Evolutionary conservation across 2,888 invertebrate species (phyloP).

Genomic region (Pollenia angustigena): DNA sequence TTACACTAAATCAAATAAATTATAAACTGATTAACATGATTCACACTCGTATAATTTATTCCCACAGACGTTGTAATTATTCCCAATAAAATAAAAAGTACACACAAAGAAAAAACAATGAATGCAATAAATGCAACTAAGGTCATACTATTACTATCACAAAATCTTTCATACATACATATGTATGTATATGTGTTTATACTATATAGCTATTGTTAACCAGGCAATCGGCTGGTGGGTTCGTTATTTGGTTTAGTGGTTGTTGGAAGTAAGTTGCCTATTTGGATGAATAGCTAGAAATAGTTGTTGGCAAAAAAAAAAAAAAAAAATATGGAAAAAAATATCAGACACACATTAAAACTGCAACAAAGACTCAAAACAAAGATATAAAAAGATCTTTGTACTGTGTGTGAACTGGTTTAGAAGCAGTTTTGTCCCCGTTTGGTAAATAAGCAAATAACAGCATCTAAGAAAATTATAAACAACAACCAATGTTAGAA

Average conservation of each 20-base stretch:
- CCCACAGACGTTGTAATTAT: constrained; percentile 67
- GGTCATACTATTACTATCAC: constrained; percentile 34
- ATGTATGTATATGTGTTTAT: not conserved
- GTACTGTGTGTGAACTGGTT: constrained; percentile 73
- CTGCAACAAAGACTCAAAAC: constrained; percentile 44
- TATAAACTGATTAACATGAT: constrained; percentile 62
- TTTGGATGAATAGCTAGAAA: constrained; percentile 52
- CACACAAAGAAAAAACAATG: constrained; percentile 42
- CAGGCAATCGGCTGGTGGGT: constrained; percentile 20
- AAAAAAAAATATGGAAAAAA: constrained; percentile 13
- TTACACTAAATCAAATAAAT: not conserved
- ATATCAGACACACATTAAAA: constrained; percentile 33
- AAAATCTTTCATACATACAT: not conserved
- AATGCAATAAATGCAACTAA: constrained; percentile 40
- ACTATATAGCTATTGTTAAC: not conserved
- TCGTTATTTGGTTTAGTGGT: constrained; percentile 12
- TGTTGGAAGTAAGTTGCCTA: constrained; percentile 36
- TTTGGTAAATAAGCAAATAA: constrained; percentile 70
- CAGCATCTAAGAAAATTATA: constrained; percentile 67
- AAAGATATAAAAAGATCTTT: constrained; percentile 66
- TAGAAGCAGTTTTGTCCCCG: constrained; percentile 71
- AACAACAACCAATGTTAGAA: constrained; percentile 42
- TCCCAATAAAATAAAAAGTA: constrained; percentile 42
- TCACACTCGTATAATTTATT: constrained; percentile 61
- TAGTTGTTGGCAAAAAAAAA: constrained; percentile 49